Evolutionary conservation across 2,113 vertebrate species (phyloP).

Genomic region (Glareola pratincola): DNA sequence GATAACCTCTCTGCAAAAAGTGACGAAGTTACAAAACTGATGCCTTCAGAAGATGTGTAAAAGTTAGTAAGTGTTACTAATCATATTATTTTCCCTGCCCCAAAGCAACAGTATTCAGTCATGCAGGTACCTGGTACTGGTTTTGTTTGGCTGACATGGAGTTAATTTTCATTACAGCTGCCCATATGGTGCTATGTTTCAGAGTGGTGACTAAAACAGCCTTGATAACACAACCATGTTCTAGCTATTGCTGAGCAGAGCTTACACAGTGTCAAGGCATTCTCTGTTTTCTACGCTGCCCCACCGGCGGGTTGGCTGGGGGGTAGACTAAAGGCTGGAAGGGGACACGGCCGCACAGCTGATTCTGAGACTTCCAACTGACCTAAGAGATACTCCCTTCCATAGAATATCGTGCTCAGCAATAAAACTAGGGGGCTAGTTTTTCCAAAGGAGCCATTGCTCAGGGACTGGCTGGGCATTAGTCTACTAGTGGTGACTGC

Average conservation of each 20-base stretch:
- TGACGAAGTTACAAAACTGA: background rate
- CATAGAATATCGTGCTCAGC: accelerated
- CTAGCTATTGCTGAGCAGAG: background rate
- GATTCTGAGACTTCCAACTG: background rate
- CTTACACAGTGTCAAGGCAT: background rate
- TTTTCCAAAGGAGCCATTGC: background rate
- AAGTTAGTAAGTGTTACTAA: background rate
- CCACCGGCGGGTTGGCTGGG: background rate
- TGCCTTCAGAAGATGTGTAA: background rate
- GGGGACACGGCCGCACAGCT: background rate
- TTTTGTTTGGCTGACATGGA: background rate
- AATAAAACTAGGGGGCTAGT: background rate
- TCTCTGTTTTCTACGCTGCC: background rate
- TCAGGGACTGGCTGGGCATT: background rate
- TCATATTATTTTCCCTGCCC: background rate
- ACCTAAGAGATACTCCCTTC: background rate
- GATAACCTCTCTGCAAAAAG: background rate
- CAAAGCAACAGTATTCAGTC: background rate
- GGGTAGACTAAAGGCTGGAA: background rate
- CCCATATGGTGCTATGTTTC: background rate
- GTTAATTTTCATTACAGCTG: background rate
- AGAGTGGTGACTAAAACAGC: background rate
- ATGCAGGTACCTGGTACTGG: background rate
- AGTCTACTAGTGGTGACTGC: background rate
- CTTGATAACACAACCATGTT: background rate